Base-by-base conservation (phyloP, 2,888 invertebrate genomes). In the Sphaeridia pumilis region DNA sequence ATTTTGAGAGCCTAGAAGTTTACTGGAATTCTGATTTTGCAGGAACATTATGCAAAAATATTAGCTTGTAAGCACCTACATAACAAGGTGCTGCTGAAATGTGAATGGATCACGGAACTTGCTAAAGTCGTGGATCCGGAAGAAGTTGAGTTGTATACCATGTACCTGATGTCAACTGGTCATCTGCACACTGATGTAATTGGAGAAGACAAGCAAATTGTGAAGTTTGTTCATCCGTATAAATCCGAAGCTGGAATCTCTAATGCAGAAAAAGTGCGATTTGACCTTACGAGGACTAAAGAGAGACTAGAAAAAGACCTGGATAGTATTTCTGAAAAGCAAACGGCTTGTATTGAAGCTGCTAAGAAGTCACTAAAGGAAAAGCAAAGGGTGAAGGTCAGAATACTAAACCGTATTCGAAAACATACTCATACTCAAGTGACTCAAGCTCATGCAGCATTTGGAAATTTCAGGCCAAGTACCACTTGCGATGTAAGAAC, bases 401-500 rank as follows among this genome's bases (percentile, higher is more conserved):
- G 54, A 17, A 14, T 21, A 12, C 7, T 12, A n/a, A 38, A 12
- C 7, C 41, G 5, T 17, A 12, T 12, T n/a, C 12, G n/a, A n/a
- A n/a, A n/a, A n/a, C n/a, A n/a, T n/a, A n/a, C 20, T 12, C 41
- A 38, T n/a, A n/a, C 17, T 38, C 7, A 38, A 12, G 41, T 17
- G 5, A 38, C 20, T 43, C 4, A 4, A 43, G 5, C 21, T 34
- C 31, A 25, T 20, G 24, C 20, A 5, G 24, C 5, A 14, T 20
- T 42, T 42, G 42, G 21, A 22, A 46, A 45, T 27, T 46, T n/a
- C 24, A 60, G 60, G 63, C 63, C 1, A 61, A 61, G 27, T 57
- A 60, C 47, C 61, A 63, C 41, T 45, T 63, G 2, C 43, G 57
- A 36, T 44, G 52, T 3, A 58, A 60, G 48, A 63, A 63, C 41